Evolutionary conservation across 2,797 vertebrate genomes (phyloP).

Genomic region (Acrossocheilus fasciatus): DNA sequence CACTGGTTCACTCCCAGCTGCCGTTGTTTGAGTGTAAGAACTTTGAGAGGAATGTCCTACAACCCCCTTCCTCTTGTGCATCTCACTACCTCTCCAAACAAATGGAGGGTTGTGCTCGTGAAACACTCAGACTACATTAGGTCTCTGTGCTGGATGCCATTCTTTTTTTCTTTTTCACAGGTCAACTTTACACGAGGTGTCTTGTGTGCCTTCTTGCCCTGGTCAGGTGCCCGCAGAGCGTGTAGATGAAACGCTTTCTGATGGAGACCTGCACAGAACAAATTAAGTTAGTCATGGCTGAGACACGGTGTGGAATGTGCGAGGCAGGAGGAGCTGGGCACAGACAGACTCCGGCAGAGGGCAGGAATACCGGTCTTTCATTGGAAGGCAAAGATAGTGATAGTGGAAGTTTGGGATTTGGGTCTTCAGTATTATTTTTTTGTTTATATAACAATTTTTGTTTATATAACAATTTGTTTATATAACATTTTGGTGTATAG

Average conservation of each 20-base stretch:
- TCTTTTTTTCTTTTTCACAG: conserved; percentile 54
- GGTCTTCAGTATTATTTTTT: background rate
- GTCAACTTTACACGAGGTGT: conserved; percentile 23
- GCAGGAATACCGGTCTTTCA: conserved; percentile 71
- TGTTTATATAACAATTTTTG: background rate
- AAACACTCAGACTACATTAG: conserved; percentile 39
- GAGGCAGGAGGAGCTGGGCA: conserved; percentile 56
- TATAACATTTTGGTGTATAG: background rate
- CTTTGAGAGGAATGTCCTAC: conserved; percentile 34
- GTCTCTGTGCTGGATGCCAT: conserved; percentile 41
- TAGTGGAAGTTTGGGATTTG: background rate
- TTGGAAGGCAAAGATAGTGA: conserved; percentile 69
- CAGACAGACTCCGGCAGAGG: conserved; percentile 58
- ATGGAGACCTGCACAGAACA: conserved; percentile 78
- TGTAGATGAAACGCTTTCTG: conserved; percentile 61
- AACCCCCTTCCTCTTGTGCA: conserved; percentile 21
- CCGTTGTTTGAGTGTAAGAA: conserved; percentile 25
- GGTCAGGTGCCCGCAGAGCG: conserved; percentile 55
- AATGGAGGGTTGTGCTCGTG: conserved; percentile 15
- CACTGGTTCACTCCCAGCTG: conserved; percentile 43
- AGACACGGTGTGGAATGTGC: conserved; percentile 79
- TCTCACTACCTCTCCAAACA: conserved; percentile 41
- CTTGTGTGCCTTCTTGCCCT: conserved; percentile 45
- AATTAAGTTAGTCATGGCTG: conserved; percentile 83
- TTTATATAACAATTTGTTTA: background rate